Conservation (phyloP, 2,888 invertebrate genomes). For the Andrena trimmerana region DNA sequence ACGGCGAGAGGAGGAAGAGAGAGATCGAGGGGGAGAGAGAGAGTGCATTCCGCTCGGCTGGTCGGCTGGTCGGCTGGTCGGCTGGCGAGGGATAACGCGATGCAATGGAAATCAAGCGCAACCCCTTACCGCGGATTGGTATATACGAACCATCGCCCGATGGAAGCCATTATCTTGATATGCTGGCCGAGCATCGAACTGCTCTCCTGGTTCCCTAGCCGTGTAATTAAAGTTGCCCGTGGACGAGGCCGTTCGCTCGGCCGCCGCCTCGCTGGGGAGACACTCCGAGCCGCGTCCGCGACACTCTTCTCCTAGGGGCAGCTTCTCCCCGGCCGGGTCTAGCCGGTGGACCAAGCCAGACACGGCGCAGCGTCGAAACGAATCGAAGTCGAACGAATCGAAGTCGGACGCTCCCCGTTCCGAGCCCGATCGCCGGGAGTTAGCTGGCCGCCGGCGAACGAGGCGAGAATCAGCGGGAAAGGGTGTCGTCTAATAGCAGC, state of each 20-base stretch:
- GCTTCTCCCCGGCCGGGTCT: not conserved
- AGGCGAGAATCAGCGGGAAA: conserved; percentile 13
- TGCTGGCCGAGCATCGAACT: conserved; percentile 73
- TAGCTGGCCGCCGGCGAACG: not conserved
- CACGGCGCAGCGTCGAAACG: too few species aligned
- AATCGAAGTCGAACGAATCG: not conserved
- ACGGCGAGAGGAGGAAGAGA: not conserved
- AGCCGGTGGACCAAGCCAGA: too few species aligned
- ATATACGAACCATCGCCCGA: conserved; percentile 75
- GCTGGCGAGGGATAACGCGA: conserved; percentile 73
- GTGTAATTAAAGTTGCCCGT: conserved; percentile 72
- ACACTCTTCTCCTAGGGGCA: not conserved
- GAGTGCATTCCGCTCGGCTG: conserved; percentile 36
- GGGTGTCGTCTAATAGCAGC: conserved; percentile 80
- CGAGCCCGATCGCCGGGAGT: not conserved
- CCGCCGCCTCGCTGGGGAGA: not conserved
- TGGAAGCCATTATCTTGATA: conserved; percentile 79
- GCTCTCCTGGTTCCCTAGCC: conserved; percentile 61
- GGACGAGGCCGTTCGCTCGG: conserved; percentile 35
- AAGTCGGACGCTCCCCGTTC: not conserved
- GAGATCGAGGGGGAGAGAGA: not conserved
- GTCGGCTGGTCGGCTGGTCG: conserved; percentile 17
- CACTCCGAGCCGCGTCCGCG: not conserved
- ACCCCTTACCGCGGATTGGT: conserved; percentile 76
- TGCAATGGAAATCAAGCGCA: conserved; percentile 81